These are phyloP conservation scores for Phalacrocorax brasilianus DNA, from an alignment of 2,113 vertebrate species.

Conservation along the genomic window DNA sequence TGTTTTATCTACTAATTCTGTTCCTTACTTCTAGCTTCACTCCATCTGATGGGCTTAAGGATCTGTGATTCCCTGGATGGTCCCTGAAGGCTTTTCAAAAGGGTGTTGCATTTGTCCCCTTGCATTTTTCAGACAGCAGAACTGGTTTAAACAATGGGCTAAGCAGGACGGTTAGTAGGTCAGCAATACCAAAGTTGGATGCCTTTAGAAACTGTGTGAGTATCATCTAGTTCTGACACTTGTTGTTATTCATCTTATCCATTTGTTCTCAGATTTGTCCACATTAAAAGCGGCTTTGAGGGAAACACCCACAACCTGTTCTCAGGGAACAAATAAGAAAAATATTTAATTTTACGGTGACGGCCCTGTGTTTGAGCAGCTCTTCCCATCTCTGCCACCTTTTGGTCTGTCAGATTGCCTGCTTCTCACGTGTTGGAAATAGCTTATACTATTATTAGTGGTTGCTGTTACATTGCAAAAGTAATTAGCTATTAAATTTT, in stretches of 20 bases:
- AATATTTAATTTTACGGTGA: neutral
- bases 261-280: slow-evolving; percentile 1
- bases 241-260: neutral
- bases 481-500: neutral
- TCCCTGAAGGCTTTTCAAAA: neutral
- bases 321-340: neutral
- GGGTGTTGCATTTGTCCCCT: neutral
- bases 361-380: neutral
- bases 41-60: neutral
- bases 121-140: neutral
- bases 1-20: neutral
- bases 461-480: neutral
- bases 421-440: neutral
- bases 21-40: neutral
- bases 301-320: neutral
- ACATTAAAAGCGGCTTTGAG: neutral
- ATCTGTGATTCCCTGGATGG: neutral
- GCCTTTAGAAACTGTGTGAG: neutral
- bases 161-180: neutral
- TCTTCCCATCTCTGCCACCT: neutral
- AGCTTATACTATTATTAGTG: neutral
- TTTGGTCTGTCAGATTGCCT: neutral
- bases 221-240: neutral
- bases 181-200: neutral
- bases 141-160: neutral